phyloP scores from a whole-genome alignment of 2,113 vertebrate species.

The Dicrurus megarhynchus region DNA sequence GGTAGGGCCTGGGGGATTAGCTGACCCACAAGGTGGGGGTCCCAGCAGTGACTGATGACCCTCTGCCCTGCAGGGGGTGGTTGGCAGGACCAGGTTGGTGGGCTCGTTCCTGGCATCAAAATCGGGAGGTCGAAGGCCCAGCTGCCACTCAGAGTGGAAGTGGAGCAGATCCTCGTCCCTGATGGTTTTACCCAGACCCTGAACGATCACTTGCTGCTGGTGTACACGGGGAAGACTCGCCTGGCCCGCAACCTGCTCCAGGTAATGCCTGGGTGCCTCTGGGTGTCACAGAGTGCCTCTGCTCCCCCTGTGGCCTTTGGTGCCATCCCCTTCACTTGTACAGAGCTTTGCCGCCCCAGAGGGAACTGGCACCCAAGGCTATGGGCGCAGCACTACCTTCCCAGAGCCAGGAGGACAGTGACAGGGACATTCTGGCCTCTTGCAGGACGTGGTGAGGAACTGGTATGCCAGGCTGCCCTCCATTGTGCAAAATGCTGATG shows the following conservation, averaged over 20 bases:
- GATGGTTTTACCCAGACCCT: slow-evolving; percentile 77
- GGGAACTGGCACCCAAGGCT: not conserved
- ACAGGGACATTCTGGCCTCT: not conserved
- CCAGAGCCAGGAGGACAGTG: not conserved
- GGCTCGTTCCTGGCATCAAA: slow-evolving; percentile 88
- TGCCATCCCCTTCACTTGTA: not conserved
- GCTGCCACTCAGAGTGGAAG: slow-evolving; percentile 85
- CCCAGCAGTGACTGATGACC: accelerated
- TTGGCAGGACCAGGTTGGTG: slow-evolving; percentile 97
- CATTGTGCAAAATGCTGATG: slow-evolving; percentile 75
- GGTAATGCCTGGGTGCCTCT: slow-evolving; percentile 61
- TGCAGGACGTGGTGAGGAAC: slow-evolving; percentile 90
- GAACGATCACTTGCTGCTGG: slow-evolving; percentile 85
- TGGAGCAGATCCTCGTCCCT: slow-evolving; percentile 77
- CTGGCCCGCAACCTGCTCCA: slow-evolving; percentile 95
- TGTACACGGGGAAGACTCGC: slow-evolving; percentile 95
- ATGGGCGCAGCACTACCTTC: accelerated
- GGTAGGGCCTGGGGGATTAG: slow-evolving; percentile 59
- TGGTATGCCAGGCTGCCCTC: slow-evolving; percentile 90
- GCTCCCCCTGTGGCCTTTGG: not conserved
- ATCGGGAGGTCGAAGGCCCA: slow-evolving; percentile 81
- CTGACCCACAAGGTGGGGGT: accelerated
- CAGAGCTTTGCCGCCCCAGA: not conserved
- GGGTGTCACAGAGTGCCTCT: not conserved
- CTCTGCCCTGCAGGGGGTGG: slow-evolving; percentile 82